A percentile compares a stretch with the other conserved stretches of the same genome.
These are phyloP conservation scores for Rhopalosiphum maidis DNA, from an alignment of 1,140 invertebrate species.

Conservation along the genomic window DNA sequence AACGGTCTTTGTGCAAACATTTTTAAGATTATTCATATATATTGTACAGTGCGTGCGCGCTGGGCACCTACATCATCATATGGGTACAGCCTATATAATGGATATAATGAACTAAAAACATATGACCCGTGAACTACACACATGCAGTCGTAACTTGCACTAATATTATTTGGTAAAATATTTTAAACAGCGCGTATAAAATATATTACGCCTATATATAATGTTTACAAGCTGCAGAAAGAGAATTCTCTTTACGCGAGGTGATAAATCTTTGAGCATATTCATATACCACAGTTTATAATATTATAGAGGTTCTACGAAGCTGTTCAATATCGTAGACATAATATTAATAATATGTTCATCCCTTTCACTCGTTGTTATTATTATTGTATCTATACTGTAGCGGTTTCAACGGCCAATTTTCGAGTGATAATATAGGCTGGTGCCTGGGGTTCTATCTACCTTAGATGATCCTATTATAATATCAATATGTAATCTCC, in stretches of 20 bases:
- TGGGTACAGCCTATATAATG: not conserved
- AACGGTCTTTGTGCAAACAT: not conserved
- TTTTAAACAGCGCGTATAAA: no score
- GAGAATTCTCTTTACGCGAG: not conserved
- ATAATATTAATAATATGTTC: not conserved
- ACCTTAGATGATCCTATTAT: no score
- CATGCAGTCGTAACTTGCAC: not conserved
- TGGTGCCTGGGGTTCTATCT: no score
- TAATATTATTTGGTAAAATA: not conserved
- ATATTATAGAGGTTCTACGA: not conserved
- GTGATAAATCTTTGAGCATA: not conserved
- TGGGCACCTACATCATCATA: not conserved
- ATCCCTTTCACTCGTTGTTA: not conserved
- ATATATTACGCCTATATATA: not conserved
- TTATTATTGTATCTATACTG: not conserved
- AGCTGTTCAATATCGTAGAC: not conserved
- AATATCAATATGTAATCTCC: no score
- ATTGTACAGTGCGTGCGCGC: not conserved
- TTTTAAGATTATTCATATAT: constrained; percentile 6
- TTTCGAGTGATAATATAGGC: not conserved
- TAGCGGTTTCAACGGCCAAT: not conserved
- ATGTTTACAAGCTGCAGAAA: not conserved
- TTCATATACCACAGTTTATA: not conserved
- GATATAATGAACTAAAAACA: not conserved
- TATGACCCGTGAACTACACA: not conserved